phyloP scores from a whole-genome alignment of 2,113 vertebrate species.

The Ctenodactylus gundi region DNA sequence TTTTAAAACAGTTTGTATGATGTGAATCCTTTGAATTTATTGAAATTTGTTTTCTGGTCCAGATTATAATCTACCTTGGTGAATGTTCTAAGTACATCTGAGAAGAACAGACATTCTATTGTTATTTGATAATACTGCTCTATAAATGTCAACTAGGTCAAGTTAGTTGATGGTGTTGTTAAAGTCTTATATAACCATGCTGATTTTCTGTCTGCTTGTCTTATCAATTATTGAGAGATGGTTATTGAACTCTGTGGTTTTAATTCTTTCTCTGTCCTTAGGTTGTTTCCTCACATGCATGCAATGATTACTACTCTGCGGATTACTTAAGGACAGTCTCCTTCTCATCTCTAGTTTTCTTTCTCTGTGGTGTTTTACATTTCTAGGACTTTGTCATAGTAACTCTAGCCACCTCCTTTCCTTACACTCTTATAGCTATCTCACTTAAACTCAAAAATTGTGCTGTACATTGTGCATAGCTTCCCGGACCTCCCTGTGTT shows the following conservation, averaged over 20 bases:
- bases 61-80: not conserved
- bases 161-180: not conserved
- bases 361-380: not conserved
- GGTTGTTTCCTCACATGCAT: not conserved
- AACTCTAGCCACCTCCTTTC: not conserved
- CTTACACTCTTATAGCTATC: not conserved
- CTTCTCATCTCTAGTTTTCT: not conserved
- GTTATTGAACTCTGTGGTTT: not conserved
- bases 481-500: not conserved
- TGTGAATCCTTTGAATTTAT: not conserved
- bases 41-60: not conserved
- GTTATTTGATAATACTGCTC: not conserved
- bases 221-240: not conserved
- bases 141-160: not conserved
- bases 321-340: not conserved
- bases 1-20: not conserved
- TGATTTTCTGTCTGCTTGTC: conserved; percentile 11
- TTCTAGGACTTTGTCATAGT: not conserved
- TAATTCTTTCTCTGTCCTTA: not conserved
- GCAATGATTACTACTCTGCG: not conserved
- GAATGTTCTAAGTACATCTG: not conserved
- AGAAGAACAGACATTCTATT: not conserved
- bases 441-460: not conserved
- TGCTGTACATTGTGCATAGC: not conserved
- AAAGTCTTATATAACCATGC: not conserved